Percentiles rank a stretch among this genome's conserved stretches.
Conservation (phyloP, 2,113 vertebrate species). For the Sclerurus mexicanus region DNA sequence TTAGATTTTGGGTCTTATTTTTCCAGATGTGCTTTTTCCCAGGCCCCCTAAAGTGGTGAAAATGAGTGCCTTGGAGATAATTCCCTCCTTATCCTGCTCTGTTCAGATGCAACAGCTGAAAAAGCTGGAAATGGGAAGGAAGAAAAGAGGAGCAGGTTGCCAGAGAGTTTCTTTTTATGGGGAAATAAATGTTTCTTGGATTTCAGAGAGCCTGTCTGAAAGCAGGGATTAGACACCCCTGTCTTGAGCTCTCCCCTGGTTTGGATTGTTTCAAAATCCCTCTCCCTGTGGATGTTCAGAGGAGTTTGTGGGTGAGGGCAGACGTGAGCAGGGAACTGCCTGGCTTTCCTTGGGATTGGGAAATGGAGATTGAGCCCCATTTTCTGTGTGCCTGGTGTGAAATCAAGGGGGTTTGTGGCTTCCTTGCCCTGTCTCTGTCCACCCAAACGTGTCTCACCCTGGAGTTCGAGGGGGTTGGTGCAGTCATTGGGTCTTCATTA, state of each 20-base stretch:
- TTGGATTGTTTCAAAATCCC: not conserved
- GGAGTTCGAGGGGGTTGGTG: not conserved
- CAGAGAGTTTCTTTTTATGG: not conserved
- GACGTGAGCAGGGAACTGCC: no score
- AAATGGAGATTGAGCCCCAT: not conserved
- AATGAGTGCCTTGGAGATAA: not conserved
- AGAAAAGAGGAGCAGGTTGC: not conserved
- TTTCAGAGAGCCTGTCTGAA: not conserved
- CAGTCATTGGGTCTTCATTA: not conserved
- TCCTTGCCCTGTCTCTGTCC: not conserved
- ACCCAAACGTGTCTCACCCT: not conserved
- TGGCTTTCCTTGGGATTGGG: not conserved
- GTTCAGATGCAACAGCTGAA: not conserved
- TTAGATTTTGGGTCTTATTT: not conserved
- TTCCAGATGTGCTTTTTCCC: not conserved
- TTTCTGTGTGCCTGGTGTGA: not conserved
- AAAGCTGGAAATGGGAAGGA: not conserved
- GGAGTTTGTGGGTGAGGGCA: not conserved
- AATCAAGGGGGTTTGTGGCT: not conserved
- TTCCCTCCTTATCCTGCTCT: not conserved
- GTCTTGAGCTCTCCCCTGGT: not conserved
- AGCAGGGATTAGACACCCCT: accelerated
- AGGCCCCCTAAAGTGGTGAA: not conserved
- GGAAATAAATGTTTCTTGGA: not conserved
- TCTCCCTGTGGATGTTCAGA: not conserved